Evolutionary conservation across 1,140 invertebrate genomes (phyloP).

Genomic region (Homalodisca vitripennis): DNA sequence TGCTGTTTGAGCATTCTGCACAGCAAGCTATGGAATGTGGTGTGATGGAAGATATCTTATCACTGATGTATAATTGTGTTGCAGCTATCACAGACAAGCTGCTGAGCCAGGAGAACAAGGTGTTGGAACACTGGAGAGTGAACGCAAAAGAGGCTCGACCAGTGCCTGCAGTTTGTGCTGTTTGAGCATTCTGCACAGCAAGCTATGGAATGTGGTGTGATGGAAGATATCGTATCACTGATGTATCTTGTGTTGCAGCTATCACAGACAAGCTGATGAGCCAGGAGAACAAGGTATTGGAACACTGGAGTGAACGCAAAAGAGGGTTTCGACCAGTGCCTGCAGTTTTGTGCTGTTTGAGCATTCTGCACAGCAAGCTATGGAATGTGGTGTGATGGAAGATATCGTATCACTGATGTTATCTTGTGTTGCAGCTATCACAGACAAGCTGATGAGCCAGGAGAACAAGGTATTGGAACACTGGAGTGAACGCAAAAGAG

Average conservation of each 20-base stretch:
- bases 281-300: constrained; percentile 92
- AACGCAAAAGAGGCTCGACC: constrained; percentile 91
- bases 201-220: constrained; percentile 94
- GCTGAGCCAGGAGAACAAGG: constrained; percentile 89
- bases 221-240: too few relatives aligned
- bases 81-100: constrained; percentile 90
- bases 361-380: constrained; percentile 84
- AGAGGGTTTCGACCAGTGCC: constrained; percentile 96
- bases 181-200: constrained; percentile 92
- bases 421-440: too few relatives aligned
- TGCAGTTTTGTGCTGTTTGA: constrained; percentile 94
- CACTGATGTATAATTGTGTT: too few relatives aligned
- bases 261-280: constrained; percentile 89
- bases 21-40: too few relatives aligned
- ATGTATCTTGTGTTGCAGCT: constrained; percentile 54
- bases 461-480: constrained; percentile 93
- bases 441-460: constrained; percentile 89
- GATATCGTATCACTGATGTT: too few relatives aligned
- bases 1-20: too few relatives aligned
- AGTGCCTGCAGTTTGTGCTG: constrained; percentile 94
- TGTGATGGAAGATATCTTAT: too few relatives aligned
- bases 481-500: constrained; percentile 95
- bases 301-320: constrained; percentile 94
- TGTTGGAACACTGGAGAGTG: constrained; percentile 93
- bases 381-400: too few relatives aligned